Evolutionary conservation across 2,113 vertebrate species (phyloP), one percentile per base, ranked within the genome.

Genomic region (Stegastes partitus): DNA sequence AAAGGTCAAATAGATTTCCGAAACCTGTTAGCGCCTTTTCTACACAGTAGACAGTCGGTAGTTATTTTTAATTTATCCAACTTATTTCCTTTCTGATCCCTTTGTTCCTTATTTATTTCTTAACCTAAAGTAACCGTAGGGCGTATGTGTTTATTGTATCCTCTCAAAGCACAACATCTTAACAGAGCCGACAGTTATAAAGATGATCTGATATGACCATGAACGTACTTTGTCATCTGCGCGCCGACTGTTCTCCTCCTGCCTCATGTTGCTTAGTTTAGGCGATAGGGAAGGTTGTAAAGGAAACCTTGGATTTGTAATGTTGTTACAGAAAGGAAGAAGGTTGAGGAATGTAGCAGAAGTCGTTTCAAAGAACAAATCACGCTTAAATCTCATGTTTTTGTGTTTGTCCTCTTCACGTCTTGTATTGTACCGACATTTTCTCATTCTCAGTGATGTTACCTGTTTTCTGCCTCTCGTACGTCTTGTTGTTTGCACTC

Each of bases 101-200:
- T 73, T 69, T 51, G 14, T 68, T 65, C 63, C 49, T 59, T 39
- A 44, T 76, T 82, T 68, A 47, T 53, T 64, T 55, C 25, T 62
- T 0, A 2, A 66, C 37, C 23, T 68, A 25, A 83, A 44, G 65
- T 54, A 51, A 58, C 54, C 0, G 3, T 76, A 76, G 71, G 28
- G 5, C 31, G 0, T 64, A 19, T 64, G 28, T 82, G 26, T 76
- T 82, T 66, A 58, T 64, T 59, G 31, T 64, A 45, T 73, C 37
- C 61, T 67, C 49, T 87, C 51, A 88, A 88, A 89, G 88, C 78
- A 81, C 83, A 90, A 83, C 14, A 34, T 73, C 31, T 82, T 66
- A 19, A 28, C 31, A 2, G 34, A 85, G 51, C 14, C 19, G 28
- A 58, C 63, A 54, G 31, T 12, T 28, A 53, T 23, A 44, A 42